Conservation (phyloP, 2,888 invertebrate genomes). For the Leucophenga maculata region DNA sequence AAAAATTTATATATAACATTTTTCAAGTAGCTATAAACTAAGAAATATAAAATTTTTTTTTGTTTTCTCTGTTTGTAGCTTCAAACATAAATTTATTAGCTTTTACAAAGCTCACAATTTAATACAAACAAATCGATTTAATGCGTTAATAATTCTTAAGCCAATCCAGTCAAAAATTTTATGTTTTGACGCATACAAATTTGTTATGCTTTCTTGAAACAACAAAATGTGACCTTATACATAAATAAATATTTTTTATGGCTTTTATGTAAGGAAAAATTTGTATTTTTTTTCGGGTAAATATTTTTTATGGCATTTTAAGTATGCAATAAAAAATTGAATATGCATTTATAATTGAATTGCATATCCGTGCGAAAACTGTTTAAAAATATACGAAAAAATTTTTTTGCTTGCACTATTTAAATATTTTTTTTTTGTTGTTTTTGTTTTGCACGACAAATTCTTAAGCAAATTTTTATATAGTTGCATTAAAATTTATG, state of each 20-base stretch:
- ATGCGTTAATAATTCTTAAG: too few species aligned
- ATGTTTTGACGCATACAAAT: too few species aligned
- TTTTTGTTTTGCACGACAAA: constrained; percentile 28
- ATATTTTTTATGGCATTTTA: background rate
- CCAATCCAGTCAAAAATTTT: too few species aligned
- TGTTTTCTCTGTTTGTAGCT: too few species aligned
- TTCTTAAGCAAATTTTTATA: constrained; percentile 23
- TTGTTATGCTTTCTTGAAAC: background rate
- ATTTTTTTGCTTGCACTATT: background rate
- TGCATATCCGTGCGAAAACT: background rate
- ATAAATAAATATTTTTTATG: too few species aligned
- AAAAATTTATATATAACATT: too few species aligned
- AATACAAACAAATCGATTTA: too few species aligned
- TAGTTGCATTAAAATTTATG: constrained; percentile 57
- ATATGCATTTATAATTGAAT: constrained; percentile 11
- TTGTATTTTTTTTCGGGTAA: background rate
- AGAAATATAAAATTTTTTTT: too few species aligned
- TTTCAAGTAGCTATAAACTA: too few species aligned
- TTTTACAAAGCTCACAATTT: too few species aligned
- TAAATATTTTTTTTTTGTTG: constrained; percentile 34
- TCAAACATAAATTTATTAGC: too few species aligned
- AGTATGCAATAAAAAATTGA: background rate
- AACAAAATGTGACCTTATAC: constrained; percentile 2
- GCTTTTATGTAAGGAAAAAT: too few species aligned
- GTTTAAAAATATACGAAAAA: background rate